These are phyloP conservation scores for Caenorhabditis inopinata DNA, from an alignment of 1,140 invertebrate species.

Conservation along the genomic window DNA sequence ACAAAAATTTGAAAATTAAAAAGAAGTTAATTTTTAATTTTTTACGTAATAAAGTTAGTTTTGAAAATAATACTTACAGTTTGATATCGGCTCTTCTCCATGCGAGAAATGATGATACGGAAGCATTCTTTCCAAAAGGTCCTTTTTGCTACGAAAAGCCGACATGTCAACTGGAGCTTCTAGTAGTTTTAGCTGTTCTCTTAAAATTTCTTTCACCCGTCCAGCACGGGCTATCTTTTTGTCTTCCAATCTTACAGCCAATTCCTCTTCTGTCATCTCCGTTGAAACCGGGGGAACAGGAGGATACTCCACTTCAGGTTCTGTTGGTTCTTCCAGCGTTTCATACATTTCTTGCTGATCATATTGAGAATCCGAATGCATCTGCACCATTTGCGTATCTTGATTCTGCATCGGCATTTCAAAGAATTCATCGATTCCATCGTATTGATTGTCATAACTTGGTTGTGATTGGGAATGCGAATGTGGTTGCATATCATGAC, in stretches of 20 bases:
- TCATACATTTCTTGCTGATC: neutral
- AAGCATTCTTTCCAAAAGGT: neutral
- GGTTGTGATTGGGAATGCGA: neutral
- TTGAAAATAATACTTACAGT: neutral
- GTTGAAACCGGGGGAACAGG: neutral
- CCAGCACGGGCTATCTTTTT: neutral
- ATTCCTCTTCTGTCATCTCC: neutral
- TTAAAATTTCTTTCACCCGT: neutral
- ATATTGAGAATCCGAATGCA: neutral
- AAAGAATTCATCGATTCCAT: neutral
- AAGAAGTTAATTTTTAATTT: too few species aligned
- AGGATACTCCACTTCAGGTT: neutral
- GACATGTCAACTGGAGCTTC: neutral
- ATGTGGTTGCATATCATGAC: constrained; percentile 6
- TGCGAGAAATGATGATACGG: neutral
- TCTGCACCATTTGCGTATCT: neutral
- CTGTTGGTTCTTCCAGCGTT: neutral
- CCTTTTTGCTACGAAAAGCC: neutral
- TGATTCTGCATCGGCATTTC: neutral
- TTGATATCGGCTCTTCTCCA: neutral
- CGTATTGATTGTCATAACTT: neutral
- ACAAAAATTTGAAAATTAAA: too few species aligned
- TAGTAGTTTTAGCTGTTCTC: neutral
- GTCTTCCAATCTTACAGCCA: neutral
- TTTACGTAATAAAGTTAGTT: neutral